Base-by-base conservation (phyloP, 2,888 invertebrate species). In the Cybosia mesomella region DNA sequence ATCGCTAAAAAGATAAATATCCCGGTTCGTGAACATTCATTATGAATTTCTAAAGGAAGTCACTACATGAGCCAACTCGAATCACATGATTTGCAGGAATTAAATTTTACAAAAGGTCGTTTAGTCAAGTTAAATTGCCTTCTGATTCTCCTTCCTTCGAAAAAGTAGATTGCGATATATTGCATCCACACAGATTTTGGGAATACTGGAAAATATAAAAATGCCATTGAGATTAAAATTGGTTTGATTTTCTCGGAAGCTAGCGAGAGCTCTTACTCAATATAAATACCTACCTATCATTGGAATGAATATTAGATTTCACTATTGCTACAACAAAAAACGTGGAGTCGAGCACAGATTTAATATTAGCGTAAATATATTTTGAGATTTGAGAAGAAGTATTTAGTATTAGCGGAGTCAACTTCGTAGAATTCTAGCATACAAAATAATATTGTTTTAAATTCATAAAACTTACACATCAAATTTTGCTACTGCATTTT, bases 291-390 rank as follows among this genome's bases (percentile, higher is more conserved):
- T 88, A 87, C 81, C 85, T 87, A 88, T 87, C 87, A 89, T 81
- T 83, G 87, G 88, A 91, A 91, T 91, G 89, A 91, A 91, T 92
- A 92, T 92, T 91, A 91, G 87, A 92, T 92, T 91, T 90, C 88
- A 90, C 87, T 90, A 89, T 84, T 68, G 73, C 72, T 83, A 90
- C 84, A 88, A 67, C 62, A 80, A 83, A 86, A 87, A 68, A 75
- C 67, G 63, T 83, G 64, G 89, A 91, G 88, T 74, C 60, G 77
- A 65, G 64, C 55, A 60, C 24, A 36, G 49, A 68, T 63, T 70
- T 64, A 21, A 10, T 49, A 28, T 22, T 8, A 9, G 7, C 7
- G 7, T 18, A 32, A 36, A 58, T 36, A n/a, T 59, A n/a, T 36
- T 34, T 21, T 59, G 34, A 34, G 8, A 58, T 36, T 61, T 24